Conservation (phyloP, 2,113 vertebrate species). For the Odontesthes bonariensis region DNA sequence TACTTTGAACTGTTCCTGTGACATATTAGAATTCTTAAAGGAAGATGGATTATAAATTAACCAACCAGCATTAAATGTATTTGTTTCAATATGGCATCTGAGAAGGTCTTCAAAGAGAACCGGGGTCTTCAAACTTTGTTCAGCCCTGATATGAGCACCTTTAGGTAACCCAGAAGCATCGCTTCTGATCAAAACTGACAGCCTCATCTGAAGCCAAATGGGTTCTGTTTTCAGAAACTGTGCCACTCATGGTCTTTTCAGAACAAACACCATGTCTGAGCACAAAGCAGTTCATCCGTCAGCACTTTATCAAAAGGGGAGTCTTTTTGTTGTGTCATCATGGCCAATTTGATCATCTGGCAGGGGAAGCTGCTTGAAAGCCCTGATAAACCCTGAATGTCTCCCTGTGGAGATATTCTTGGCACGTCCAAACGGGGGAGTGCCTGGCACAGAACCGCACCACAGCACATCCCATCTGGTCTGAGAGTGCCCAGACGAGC, state of each 20-base stretch:
- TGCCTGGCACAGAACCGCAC: slow-evolving; percentile 16
- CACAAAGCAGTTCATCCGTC: slow-evolving; percentile 1
- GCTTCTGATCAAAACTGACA: no score
- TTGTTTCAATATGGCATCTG: no score
- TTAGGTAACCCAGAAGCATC: no score
- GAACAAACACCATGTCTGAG: slow-evolving; percentile 1
- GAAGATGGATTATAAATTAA: no score
- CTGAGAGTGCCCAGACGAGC: not conserved
- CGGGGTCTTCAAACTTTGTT: no score
- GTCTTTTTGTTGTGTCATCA: slow-evolving; percentile 13
- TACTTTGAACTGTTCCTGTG: no score
- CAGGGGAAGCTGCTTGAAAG: slow-evolving; percentile 13
- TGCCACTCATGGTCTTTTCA: not conserved
- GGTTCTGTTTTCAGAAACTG: slow-evolving; percentile 10
- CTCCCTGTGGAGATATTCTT: slow-evolving; percentile 26
- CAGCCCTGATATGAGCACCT: no score
- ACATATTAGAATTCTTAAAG: no score
- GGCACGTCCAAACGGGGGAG: slow-evolving; percentile 21
- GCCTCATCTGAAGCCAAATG: not conserved
- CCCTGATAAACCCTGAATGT: slow-evolving; percentile 21
- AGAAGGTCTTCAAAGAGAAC: no score
- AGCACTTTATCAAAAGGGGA: not conserved
- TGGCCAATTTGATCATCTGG: slow-evolving; percentile 20
- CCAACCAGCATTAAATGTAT: no score
- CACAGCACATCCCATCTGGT: slow-evolving; percentile 29